Base-by-base conservation (phyloP, 2,888 invertebrate genomes). In the Perizoma affinitatum region DNA sequence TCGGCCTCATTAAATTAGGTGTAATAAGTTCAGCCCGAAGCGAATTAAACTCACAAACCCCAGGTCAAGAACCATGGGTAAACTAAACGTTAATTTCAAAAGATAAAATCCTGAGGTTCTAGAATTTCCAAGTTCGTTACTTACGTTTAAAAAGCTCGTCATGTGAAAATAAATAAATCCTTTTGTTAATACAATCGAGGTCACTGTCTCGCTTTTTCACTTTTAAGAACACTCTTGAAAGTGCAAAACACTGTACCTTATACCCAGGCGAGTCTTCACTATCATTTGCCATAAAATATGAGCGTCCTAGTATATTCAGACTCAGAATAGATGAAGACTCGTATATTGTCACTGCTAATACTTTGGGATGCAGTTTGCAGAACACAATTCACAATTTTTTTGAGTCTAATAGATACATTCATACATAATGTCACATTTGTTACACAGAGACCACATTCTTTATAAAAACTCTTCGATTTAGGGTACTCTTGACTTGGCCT, bases 171-270 rank as follows among this genome's bases (percentile, higher is more conserved):
- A 36, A 50, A 50, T 36, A 54, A 42, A 44, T 36, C 35, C 42
- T 55, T 10, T 9, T 40, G 11, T 51, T 6, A 6, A 47, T 22
- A 38, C 38, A 44, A n/a, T 43, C 38, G 5, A 6, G 52, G 52
- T 45, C 35, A 43, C 48, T 10, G 35, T 53, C 49, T 46, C 9
- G 56, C 49, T 48, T 66, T 58, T 51, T 56, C 44, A 22, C 51
- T 57, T 61, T 56, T 55, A 63, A 54, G 58, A 54, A 53, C 58
- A 71, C 62, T 69, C 68, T 69, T 72, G n/a, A n/a, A n/a, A 75
- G 75, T 75, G 73, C 76, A 73, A 72, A 80, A 75, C 74, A 71
- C 66, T 80, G 82, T 81, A 73, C 65, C 65, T 64, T 64, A 71
- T 63, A 65, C 71, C 71, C 72, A 53, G 69, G 70, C 63, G 76